These are phyloP conservation scores for Entomyzon cyanotis DNA, from an alignment of 2,113 vertebrate genomes.

Conservation along the genomic window DNA sequence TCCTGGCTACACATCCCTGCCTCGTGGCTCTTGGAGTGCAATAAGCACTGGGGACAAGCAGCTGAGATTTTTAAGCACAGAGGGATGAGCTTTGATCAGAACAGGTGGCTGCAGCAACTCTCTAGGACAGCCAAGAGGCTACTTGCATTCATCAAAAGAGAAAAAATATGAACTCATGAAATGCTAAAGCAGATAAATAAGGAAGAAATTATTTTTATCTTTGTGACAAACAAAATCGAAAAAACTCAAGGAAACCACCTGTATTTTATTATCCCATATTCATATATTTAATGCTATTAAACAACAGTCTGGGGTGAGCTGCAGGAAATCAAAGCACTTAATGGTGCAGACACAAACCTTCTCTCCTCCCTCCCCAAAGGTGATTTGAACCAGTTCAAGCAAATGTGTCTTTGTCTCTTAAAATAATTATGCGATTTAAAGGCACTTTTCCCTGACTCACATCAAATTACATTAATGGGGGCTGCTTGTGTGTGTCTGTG, in stretches of 20 bases:
- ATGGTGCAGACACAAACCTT: not conserved
- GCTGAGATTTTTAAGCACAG: not conserved
- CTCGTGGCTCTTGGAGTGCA: fast-evolving
- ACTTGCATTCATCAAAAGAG: not conserved
- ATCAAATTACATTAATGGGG: conserved; percentile 40
- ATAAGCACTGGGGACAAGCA: not conserved
- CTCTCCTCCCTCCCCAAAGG: conserved; percentile 28
- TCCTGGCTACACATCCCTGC: not conserved
- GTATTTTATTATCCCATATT: conserved; percentile 18
- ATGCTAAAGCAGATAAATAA: not conserved
- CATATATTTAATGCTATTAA: not conserved
- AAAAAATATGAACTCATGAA: not conserved
- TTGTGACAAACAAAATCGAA: not conserved
- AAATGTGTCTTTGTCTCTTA: conserved; percentile 6
- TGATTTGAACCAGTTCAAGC: conserved; percentile 40
- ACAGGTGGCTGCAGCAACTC: not conserved
- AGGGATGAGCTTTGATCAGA: not conserved
- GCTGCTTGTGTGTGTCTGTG: not conserved
- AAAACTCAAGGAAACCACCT: conserved; percentile 8
- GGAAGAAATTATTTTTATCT: not conserved
- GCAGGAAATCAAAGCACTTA: conserved; percentile 24
- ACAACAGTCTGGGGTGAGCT: not conserved
- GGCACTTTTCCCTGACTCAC: not conserved
- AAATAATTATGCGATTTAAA: conserved; percentile 65
- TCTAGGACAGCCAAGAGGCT: not conserved